A percentile compares a stretch with the other conserved stretches of the same genome.
phyloP scores from a whole-genome alignment of 2,797 vertebrate species.

The Corythornis leucogaster region DNA sequence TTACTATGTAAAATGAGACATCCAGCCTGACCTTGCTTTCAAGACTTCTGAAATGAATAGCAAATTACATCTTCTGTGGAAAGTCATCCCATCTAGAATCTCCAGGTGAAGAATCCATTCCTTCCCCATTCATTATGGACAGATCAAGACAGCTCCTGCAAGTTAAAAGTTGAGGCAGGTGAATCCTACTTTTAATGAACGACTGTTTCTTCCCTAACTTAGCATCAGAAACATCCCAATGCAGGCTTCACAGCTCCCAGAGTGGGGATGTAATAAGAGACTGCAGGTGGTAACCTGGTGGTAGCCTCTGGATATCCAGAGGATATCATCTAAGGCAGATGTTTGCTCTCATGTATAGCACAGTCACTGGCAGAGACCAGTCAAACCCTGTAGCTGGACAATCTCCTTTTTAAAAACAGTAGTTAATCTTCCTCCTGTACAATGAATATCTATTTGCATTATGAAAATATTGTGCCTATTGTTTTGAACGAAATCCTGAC shows the following conservation, averaged over 20 bases:
- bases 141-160: not conserved
- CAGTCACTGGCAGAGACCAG: not conserved
- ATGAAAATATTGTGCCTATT: not conserved
- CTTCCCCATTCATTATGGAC: not conserved
- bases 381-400: not conserved
- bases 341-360: not conserved
- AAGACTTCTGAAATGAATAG: not conserved
- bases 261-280: not conserved
- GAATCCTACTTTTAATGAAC: not conserved
- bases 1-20: not conserved
- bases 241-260: not conserved
- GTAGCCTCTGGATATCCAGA: not conserved
- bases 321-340: not conserved
- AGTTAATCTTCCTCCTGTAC: not conserved
- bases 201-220: not conserved
- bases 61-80: not conserved
- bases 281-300: not conserved
- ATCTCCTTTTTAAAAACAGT: not conserved
- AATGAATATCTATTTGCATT: not conserved
- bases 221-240: not conserved
- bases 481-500: not conserved
- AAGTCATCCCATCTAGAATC: not conserved
- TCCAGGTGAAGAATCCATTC: not conserved
- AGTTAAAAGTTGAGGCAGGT: not conserved
- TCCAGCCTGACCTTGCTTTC: not conserved